Percentiles rank a stretch among this genome's conserved stretches.
Conservation (phyloP, 1,140 invertebrate species). For the Gryon sp. region DNA sequence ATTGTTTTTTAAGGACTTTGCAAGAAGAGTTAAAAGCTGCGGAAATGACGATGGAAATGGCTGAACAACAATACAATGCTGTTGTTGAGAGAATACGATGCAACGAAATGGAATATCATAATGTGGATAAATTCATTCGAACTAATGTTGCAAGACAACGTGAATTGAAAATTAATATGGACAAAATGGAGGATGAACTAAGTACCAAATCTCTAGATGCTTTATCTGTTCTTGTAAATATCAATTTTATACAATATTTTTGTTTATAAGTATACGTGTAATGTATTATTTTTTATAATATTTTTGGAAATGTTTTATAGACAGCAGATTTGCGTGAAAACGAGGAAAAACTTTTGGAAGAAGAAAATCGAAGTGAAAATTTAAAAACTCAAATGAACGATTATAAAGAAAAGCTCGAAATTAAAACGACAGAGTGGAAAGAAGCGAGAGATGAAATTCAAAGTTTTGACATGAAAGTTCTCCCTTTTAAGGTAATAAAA, state of each 20-base stretch:
- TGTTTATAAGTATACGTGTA: no score
- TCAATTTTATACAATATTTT: neutral
- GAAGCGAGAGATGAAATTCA: slow-evolving; percentile 18
- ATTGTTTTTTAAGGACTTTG: slow-evolving; percentile 36
- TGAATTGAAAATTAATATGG: slow-evolving; percentile 65
- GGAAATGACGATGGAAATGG: slow-evolving; percentile 42
- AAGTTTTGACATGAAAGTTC: slow-evolving; percentile 18
- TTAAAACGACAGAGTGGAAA: slow-evolving; percentile 10
- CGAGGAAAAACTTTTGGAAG: neutral
- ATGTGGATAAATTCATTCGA: slow-evolving; percentile 55
- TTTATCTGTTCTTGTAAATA: slow-evolving; percentile 28
- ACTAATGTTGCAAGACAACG: slow-evolving; percentile 46
- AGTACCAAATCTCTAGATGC: slow-evolving; percentile 8
- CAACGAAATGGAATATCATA: slow-evolving; percentile 51
- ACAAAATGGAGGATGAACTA: slow-evolving; percentile 72
- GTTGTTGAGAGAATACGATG: slow-evolving; percentile 62
- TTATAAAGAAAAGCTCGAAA: slow-evolving; percentile 7
- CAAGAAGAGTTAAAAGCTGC: slow-evolving; percentile 67
- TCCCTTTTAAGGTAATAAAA: slow-evolving; percentile 30
- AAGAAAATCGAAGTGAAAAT: neutral
- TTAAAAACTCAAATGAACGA: neutral
- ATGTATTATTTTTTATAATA: no score
- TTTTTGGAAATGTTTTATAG: no score
- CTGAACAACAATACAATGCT: slow-evolving; percentile 21
- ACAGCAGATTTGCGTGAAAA: slow-evolving; percentile 18